Percentiles rank a stretch among this genome's conserved stretches.
These are phyloP conservation scores for Pogonomyrmex barbatus DNA, from an alignment of 1,140 invertebrate species.

Conservation along the genomic window DNA sequence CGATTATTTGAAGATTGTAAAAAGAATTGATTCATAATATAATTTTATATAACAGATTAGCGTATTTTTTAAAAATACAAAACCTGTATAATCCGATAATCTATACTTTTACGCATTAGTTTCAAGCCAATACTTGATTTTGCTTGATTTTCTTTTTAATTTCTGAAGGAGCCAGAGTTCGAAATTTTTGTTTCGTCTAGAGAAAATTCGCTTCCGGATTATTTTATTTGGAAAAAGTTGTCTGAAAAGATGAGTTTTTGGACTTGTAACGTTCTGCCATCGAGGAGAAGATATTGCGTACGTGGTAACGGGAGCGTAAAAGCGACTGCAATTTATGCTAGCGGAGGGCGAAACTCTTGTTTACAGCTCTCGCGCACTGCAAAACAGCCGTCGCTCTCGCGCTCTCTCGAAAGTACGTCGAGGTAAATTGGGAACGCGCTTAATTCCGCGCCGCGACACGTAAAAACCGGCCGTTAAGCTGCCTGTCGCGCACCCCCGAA, in stretches of 20 bases:
- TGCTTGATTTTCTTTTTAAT: neutral
- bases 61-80: neutral
- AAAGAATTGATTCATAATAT: too few relatives aligned
- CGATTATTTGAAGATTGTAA: neutral
- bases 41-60: neutral
- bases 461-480: slow-evolving; percentile 55
- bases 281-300: slow-evolving; percentile 36
- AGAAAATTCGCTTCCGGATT: neutral
- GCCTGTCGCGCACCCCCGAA: slow-evolving; percentile 35
- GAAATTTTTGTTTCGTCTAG: neutral
- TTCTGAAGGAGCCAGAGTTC: neutral
- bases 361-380: slow-evolving; percentile 45
- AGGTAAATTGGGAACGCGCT: slow-evolving; percentile 58
- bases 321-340: slow-evolving; percentile 52
- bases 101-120: neutral
- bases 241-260: slow-evolving; percentile 1
- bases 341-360: slow-evolving; percentile 45
- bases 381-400: slow-evolving; percentile 41
- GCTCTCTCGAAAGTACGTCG: slow-evolving; percentile 36
- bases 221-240: neutral
- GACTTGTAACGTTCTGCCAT: neutral
- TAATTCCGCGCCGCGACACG: slow-evolving; percentile 46
- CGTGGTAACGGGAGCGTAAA: slow-evolving; percentile 44
- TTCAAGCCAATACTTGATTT: neutral
- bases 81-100: neutral